Percentiles rank a stretch among this genome's conserved stretches.
Conservation (phyloP, 1,140 invertebrate species). For the Macrocentrus cingulum region DNA sequence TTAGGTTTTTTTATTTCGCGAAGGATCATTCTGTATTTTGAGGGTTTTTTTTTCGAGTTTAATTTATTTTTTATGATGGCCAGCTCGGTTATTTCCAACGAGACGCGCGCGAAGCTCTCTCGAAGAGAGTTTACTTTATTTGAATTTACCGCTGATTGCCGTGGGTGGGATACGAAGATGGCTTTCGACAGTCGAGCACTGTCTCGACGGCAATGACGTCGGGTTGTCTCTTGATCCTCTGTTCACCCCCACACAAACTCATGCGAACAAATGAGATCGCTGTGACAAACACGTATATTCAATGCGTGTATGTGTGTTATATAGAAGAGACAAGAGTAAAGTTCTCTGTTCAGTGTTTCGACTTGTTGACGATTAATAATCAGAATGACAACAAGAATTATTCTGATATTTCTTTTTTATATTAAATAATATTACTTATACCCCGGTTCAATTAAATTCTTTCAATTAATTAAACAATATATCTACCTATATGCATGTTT, state of each 20-base stretch:
- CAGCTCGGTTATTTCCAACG: background rate
- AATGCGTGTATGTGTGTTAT: background rate
- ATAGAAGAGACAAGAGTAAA: slow-evolving; percentile 2
- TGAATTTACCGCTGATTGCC: slow-evolving; percentile 44
- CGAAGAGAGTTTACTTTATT: slow-evolving; percentile 28
- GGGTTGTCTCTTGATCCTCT: slow-evolving; percentile 23
- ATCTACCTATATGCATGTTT: too few species aligned
- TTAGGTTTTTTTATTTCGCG: too few species aligned
- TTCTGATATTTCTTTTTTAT: too few species aligned
- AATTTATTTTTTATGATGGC: too few species aligned
- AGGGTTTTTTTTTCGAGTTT: background rate
- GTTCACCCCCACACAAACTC: slow-evolving; percentile 6
- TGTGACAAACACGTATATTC: slow-evolving; percentile 5
- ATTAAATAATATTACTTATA: too few species aligned
- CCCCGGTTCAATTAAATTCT: too few species aligned
- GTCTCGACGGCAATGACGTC: slow-evolving; percentile 41
- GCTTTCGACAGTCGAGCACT: slow-evolving; percentile 38
- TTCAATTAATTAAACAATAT: too few species aligned
- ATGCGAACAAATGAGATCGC: slow-evolving; percentile 20
- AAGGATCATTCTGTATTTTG: background rate
- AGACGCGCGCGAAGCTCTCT: background rate
- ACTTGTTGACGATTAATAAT: slow-evolving; percentile 18
- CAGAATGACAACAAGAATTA: background rate
- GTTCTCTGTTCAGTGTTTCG: slow-evolving; percentile 4
- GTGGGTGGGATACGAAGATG: slow-evolving; percentile 34